phyloP scores from a whole-genome alignment of 2,797 vertebrate species.

The Poecilia gillii region DNA sequence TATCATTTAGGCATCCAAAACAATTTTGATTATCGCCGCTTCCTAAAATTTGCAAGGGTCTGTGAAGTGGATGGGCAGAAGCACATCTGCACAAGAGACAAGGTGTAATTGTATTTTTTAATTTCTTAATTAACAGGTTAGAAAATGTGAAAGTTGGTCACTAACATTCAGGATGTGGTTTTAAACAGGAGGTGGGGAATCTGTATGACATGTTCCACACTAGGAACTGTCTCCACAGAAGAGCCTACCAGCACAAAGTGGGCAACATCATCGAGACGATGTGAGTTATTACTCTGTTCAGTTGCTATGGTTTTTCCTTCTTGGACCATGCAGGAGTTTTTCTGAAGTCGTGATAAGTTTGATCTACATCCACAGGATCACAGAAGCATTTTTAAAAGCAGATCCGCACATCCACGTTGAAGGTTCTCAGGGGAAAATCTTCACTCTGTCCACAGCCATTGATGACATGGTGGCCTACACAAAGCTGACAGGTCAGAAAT shows the following conservation, averaged over 20 bases:
- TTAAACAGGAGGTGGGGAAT: conserved; percentile 89
- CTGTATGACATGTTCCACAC: conserved; percentile 97
- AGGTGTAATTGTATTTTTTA: conserved; percentile 78
- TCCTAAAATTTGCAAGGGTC: conserved; percentile 90
- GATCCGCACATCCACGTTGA: conserved; percentile 82
- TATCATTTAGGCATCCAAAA: conserved; percentile 94
- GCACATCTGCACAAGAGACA: conserved; percentile 91
- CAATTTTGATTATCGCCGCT: conserved; percentile 92
- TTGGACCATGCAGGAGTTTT: background rate
- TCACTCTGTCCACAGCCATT: conserved; percentile 87
- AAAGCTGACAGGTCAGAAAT: conserved; percentile 90
- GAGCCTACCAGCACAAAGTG: conserved; percentile 95
- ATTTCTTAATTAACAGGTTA: background rate
- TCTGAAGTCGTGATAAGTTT: background rate
- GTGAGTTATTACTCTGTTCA: conserved; percentile 78
- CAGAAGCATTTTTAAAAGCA: conserved; percentile 92
- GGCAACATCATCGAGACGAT: conserved; percentile 92
- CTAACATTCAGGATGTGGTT: conserved; percentile 13
- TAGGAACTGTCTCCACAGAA: conserved; percentile 89
- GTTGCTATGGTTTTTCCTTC: background rate
- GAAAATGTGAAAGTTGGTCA: background rate
- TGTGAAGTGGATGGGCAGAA: conserved; percentile 85
- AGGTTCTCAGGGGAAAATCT: conserved; percentile 80
- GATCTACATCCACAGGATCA: conserved; percentile 83
- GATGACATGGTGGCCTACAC: conserved; percentile 96